Evolutionary conservation across 2,113 vertebrate species (phyloP).

Genomic region (Haplochromis burtoni): DNA sequence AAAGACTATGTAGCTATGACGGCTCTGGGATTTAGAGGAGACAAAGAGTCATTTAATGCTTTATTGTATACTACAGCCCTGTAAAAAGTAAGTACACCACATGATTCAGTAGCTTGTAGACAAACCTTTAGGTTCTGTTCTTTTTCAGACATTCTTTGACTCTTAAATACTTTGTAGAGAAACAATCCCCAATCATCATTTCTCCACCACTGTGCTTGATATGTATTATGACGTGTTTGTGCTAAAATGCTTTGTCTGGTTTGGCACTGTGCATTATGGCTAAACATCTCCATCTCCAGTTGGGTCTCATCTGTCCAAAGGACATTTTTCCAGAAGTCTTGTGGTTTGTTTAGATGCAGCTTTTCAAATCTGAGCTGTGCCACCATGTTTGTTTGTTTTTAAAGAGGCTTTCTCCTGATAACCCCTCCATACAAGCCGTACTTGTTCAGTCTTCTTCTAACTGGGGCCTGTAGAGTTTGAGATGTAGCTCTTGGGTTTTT

Average conservation of each 20-base stretch:
- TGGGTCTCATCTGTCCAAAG: not conserved
- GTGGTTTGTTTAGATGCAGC: not conserved
- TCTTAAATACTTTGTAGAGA: not conserved
- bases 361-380: not conserved
- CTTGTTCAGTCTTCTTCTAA: not conserved
- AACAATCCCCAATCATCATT: not conserved
- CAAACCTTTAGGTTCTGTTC: not conserved
- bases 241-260: not conserved
- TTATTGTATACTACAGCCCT: not conserved
- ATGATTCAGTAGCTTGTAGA: not conserved
- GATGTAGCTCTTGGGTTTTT: not conserved
- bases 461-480: not conserved
- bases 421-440: not conserved
- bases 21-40: not conserved
- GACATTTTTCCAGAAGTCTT: not conserved
- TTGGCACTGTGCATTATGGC: not conserved
- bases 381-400: fast-evolving
- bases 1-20: not conserved
- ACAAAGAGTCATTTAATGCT: not conserved
- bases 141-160: not conserved
- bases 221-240: not conserved
- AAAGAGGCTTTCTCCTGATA: not conserved
- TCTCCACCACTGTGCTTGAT: not conserved
- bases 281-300: not conserved
- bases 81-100: not conserved